phyloP scores from a whole-genome alignment of 2,888 invertebrate genomes.

The Pseudanteris insignis region DNA sequence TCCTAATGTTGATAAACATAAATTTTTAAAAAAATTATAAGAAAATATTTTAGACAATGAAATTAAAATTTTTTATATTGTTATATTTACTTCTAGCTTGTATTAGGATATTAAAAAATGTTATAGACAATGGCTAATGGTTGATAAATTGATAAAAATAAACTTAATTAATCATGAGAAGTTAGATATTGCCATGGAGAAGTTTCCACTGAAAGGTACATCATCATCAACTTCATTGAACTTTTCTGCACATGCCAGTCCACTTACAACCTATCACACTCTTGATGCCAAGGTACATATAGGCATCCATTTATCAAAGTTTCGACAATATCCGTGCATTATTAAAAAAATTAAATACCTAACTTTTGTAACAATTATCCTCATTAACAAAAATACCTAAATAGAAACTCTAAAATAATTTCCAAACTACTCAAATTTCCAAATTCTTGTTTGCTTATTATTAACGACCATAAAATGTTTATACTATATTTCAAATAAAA shows the following conservation, averaged over 20 bases:
- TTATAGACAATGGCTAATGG: no score
- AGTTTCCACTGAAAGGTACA: constrained; percentile 74
- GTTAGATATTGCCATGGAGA: constrained; percentile 72
- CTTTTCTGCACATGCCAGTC: constrained; percentile 55
- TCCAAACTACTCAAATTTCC: not conserved
- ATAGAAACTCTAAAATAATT: not conserved
- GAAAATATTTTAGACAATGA: no score
- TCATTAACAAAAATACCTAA: constrained; percentile 7
- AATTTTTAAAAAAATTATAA: no score
- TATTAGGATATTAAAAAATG: no score
- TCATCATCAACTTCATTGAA: constrained; percentile 55
- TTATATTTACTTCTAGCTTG: no score
- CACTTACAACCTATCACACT: constrained; percentile 62
- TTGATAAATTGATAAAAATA: no score
- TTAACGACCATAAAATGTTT: no score
- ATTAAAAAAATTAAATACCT: constrained; percentile 5
- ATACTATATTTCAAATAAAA: no score
- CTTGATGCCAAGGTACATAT: constrained; percentile 62
- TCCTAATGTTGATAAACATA: no score
- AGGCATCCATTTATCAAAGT: constrained; percentile 46
- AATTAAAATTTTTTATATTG: no score
- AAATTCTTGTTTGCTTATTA: not conserved
- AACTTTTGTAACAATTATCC: not conserved
- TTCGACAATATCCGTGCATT: constrained; percentile 9
- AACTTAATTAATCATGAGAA: constrained; percentile 18